These are phyloP conservation scores for Pheosia tremula DNA, from an alignment of 2,888 invertebrate genomes.

Conservation along the genomic window DNA sequence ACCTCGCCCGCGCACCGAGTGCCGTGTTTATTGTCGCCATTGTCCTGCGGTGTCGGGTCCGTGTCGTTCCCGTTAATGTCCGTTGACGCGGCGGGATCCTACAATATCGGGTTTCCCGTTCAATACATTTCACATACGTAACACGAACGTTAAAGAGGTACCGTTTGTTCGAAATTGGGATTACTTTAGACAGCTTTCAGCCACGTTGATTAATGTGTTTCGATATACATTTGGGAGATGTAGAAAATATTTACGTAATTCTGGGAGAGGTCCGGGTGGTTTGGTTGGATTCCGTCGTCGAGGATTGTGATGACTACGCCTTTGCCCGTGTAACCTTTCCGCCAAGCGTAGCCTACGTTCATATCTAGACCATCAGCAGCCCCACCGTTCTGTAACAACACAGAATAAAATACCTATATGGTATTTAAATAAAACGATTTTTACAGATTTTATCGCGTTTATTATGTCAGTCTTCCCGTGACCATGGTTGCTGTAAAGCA, in stretches of 20 bases:
- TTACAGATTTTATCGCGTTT: neutral
- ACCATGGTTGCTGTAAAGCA: too few relatives aligned
- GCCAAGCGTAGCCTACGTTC: slow-evolving; percentile 98
- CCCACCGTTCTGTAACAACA: slow-evolving; percentile 90
- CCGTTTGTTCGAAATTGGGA: slow-evolving; percentile 21
- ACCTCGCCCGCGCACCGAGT: slow-evolving; percentile 99
- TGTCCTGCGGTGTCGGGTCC: slow-evolving; percentile 99
- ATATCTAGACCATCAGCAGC: slow-evolving; percentile 97
- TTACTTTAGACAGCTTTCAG: slow-evolving; percentile 24
- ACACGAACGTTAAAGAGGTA: slow-evolving; percentile 18
- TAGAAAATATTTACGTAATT: slow-evolving; percentile 91
- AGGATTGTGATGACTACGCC: slow-evolving; percentile 98
- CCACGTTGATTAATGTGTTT: slow-evolving; percentile 22
- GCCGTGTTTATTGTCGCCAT: slow-evolving; percentile 99
- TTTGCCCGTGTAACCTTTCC: slow-evolving; percentile 97
- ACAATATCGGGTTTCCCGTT: slow-evolving; percentile 33
- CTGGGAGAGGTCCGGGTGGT: slow-evolving; percentile 95
- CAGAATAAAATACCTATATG: too few relatives aligned
- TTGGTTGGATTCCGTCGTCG: slow-evolving; percentile 98
- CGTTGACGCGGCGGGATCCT: slow-evolving; percentile 97
- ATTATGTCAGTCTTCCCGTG: too few relatives aligned
- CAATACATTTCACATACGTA: slow-evolving; percentile 32
- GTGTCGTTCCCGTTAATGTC: slow-evolving; percentile 99
- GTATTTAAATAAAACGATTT: too few relatives aligned
- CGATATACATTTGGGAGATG: slow-evolving; percentile 5